A percentile compares a stretch with the other conserved stretches of the same genome.
phyloP scores from a whole-genome alignment of 2,888 invertebrate species.

The Acrobasis suavella region DNA sequence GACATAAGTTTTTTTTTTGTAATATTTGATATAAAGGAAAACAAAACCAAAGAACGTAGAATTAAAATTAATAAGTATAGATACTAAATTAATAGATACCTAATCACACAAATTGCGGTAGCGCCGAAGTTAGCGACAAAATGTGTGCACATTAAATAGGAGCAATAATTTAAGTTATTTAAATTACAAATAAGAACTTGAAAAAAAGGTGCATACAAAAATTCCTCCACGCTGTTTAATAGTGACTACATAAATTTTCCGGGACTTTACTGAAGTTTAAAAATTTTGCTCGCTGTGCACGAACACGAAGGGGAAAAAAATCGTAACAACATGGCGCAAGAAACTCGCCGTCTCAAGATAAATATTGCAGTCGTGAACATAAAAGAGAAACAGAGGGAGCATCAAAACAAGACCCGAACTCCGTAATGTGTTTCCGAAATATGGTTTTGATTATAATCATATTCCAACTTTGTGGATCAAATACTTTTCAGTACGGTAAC shows the following conservation, averaged over 20 bases:
- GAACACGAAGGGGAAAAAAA: slow-evolving; percentile 6
- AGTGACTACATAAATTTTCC: not conserved
- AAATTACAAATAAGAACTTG: not conserved
- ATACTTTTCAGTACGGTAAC: too few relatives aligned
- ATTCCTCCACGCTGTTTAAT: not conserved
- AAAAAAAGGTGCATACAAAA: not conserved
- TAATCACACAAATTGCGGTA: too few relatives aligned
- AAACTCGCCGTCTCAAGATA: not conserved
- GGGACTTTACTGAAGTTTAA: not conserved
- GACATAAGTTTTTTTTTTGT: too few relatives aligned
- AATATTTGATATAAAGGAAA: too few relatives aligned
- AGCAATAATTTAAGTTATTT: too few relatives aligned
- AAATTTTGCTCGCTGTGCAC: slow-evolving; percentile 4
- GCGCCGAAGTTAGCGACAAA: too few relatives aligned
- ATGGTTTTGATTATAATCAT: slow-evolving; percentile 1
- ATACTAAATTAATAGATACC: too few relatives aligned
- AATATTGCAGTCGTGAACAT: slow-evolving; percentile 11
- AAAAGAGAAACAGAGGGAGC: slow-evolving; percentile 1
- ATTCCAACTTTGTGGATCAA: too few relatives aligned
- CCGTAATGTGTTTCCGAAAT: slow-evolving; percentile 8
- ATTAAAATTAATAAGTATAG: too few relatives aligned
- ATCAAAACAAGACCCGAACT: not conserved
- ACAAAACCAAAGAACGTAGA: too few relatives aligned
- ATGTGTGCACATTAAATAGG: too few relatives aligned
- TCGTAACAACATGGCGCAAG: slow-evolving; percentile 10